A percentile compares a stretch with the other conserved stretches of the same genome.
These are phyloP conservation scores for Ophiodon elongatus DNA, from an alignment of 2,113 vertebrate genomes.

Conservation along the genomic window DNA sequence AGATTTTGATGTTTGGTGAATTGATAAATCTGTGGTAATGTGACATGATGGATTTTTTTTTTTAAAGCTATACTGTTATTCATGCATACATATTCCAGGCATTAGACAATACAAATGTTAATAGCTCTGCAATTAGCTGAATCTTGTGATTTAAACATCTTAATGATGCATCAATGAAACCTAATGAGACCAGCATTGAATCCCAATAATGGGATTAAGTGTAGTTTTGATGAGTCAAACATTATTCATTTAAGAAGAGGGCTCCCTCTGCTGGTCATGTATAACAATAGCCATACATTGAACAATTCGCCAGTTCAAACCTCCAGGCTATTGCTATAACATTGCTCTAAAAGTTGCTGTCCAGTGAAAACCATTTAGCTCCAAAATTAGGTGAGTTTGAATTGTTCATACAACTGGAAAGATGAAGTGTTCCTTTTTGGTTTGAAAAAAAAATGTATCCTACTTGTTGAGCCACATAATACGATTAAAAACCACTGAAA, in stretches of 20 bases:
- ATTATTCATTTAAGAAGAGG: not conserved
- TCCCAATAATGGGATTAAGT: not conserved
- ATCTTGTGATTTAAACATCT: not conserved
- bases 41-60: not conserved
- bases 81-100: not conserved
- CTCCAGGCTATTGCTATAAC: not conserved
- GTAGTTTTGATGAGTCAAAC: constrained; percentile 16
- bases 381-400: not conserved
- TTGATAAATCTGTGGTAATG: not conserved
- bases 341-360: not conserved
- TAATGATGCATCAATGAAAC: constrained; percentile 23
- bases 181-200: constrained; percentile 12
- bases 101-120: not conserved
- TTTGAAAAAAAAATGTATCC: too few relatives aligned
- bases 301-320: not conserved
- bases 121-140: not conserved
- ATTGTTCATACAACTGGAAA: not conserved
- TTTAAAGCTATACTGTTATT: not conserved
- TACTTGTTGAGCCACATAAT: not conserved
- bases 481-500: not conserved
- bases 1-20: not conserved
- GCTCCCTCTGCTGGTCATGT: constrained; percentile 63
- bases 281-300: not conserved
- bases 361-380: not conserved
- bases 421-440: not conserved